Evolutionary conservation across 2,888 invertebrate genomes (phyloP), one percentile per base, ranked within the genome.

Genomic region (Tipula confusa): DNA sequence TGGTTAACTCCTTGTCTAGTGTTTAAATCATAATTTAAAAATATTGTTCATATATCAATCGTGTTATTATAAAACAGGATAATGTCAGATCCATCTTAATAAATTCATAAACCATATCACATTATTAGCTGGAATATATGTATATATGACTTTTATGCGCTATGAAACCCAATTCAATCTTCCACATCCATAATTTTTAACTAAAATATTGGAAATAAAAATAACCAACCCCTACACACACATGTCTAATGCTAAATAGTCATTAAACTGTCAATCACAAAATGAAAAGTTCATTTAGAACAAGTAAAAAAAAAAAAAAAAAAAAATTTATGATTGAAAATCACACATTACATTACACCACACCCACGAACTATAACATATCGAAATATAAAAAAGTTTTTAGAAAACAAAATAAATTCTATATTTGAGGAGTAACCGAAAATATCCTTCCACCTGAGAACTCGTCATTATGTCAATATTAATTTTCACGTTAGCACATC

Each of bases 401-500:
- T 24, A 64, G 1, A 24, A 64, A 18, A 64, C 9, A 64, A 64
- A 64, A 64, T 24, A n/a, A n/a, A n/a, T n/a, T n/a, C n/a, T n/a
- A n/a, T n/a, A n/a, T n/a, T n/a, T n/a, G n/a, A n/a, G n/a, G n/a
- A n/a, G n/a, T n/a, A n/a, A n/a, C n/a, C n/a, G n/a, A n/a, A n/a
- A n/a, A n/a, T n/a, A n/a, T n/a, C n/a, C n/a, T 64, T 64, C 24
- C 64, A 64, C 64, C 64, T 64, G 64, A n/a, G n/a, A 64, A 64
- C 64, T 64, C 64, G 24, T 64, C 64, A 64, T 64, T 64, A n/a
- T n/a, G 64, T 64, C 64, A 64, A 24, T 64, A 64, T 18, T 64
- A 64, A 64, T 64, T 64, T 64, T 64, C 64, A 64, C 24, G 64
- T 64, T 64, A 64, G 64, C 64, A 64, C 64, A 64, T 64, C 64